Evolutionary conservation across 2,888 invertebrate species (phyloP).

Genomic region (Vandiemenella viatica): DNA sequence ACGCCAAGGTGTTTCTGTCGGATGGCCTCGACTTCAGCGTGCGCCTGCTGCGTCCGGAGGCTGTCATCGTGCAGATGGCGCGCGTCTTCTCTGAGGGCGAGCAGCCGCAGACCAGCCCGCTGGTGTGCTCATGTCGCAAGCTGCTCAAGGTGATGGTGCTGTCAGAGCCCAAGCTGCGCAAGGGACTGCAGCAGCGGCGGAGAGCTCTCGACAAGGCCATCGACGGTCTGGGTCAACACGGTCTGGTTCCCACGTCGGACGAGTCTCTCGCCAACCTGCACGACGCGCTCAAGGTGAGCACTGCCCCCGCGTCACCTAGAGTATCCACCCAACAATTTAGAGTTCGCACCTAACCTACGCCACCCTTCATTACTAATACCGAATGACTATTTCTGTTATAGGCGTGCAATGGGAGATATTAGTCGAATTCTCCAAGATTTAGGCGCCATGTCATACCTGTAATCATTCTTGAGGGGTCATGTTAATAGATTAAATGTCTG

Average conservation of each 20-base stretch:
- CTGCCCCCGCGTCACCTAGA: too few relatives aligned
- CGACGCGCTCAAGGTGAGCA: slow-evolving; percentile 51
- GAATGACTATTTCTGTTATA: too few relatives aligned
- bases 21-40: slow-evolving; percentile 29
- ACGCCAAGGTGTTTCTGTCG: slow-evolving; percentile 34
- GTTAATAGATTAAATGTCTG: too few relatives aligned
- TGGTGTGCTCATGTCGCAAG: slow-evolving; percentile 29
- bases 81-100: slow-evolving; percentile 45
- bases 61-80: slow-evolving; percentile 74
- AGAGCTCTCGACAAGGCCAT: slow-evolving; percentile 69
- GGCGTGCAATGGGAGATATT: too few relatives aligned
- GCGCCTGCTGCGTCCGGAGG: slow-evolving; percentile 38
- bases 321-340: too few relatives aligned
- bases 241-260: slow-evolving; percentile 45
- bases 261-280: slow-evolving; percentile 51
- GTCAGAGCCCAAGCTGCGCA: slow-evolving; percentile 36
- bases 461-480: too few relatives aligned
- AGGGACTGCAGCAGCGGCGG: slow-evolving; percentile 48
- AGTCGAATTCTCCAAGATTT: too few relatives aligned
- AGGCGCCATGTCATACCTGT: too few relatives aligned
- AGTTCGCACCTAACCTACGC: too few relatives aligned
- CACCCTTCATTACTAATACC: too few relatives aligned
- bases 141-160: slow-evolving; percentile 33
- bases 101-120: slow-evolving; percentile 9
- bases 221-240: slow-evolving; percentile 78